Conservation (phyloP, 2,888 invertebrate genomes). For the Pilophorus perplexus region DNA sequence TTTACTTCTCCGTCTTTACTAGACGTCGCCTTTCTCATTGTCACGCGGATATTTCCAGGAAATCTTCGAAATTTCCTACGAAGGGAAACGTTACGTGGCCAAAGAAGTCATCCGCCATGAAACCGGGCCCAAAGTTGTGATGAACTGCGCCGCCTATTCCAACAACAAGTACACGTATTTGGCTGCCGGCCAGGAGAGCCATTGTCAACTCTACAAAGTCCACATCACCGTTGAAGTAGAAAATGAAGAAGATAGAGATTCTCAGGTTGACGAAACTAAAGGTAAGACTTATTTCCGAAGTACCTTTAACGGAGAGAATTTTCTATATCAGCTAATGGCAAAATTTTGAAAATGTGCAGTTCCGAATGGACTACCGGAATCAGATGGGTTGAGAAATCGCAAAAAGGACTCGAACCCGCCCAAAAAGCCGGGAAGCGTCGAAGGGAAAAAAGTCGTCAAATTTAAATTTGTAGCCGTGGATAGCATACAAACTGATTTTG, state of each 20-base stretch:
- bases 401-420: slow-evolving; percentile 19
- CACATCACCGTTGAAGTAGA: slow-evolving; percentile 54
- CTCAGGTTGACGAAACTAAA: background rate
- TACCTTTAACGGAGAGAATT: too few relatives aligned
- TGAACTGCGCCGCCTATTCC: slow-evolving; percentile 80
- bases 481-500: slow-evolving; percentile 82
- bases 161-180: slow-evolving; percentile 73
- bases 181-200: slow-evolving; percentile 88
- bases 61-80: slow-evolving; percentile 85
- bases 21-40: too few relatives aligned
- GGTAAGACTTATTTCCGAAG: too few relatives aligned
- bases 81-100: slow-evolving; percentile 77
- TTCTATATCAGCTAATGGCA: too few relatives aligned
- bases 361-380: slow-evolving; percentile 39
- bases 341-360: too few relatives aligned
- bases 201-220: slow-evolving; percentile 81
- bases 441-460: slow-evolving; percentile 56
- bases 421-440: background rate
- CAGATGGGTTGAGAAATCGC: slow-evolving; percentile 41
- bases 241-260: background rate
- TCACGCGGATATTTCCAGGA: too few relatives aligned
- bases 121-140: slow-evolving; percentile 84
- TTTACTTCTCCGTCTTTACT: too few relatives aligned
- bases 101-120: slow-evolving; percentile 87
- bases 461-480: slow-evolving; percentile 74